A percentile compares a stretch with the other conserved stretches of the same genome.
Evolutionary conservation across 2,888 invertebrate genomes (phyloP).

Genomic region (Dendrolimus houi): DNA sequence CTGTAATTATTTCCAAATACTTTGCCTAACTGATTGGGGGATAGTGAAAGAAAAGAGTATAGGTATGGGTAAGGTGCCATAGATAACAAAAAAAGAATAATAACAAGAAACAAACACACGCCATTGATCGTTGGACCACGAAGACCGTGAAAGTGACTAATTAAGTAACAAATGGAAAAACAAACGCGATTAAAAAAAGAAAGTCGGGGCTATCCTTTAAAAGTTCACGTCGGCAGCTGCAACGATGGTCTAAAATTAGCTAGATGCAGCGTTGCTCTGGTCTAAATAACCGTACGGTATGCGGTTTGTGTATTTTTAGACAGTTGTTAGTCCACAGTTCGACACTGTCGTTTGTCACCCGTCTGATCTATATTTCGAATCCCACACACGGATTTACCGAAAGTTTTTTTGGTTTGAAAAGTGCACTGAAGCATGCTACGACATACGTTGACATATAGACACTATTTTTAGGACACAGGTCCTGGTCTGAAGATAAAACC

Average conservation of each 20-base stretch:
- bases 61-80: too few relatives aligned
- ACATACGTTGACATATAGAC: too few relatives aligned
- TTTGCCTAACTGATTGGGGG: too few relatives aligned
- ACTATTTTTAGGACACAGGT: too few relatives aligned
- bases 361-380: slow-evolving; percentile 54
- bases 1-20: too few relatives aligned
- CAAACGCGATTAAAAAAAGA: slow-evolving; percentile 34
- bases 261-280: slow-evolving; percentile 64
- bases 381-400: slow-evolving; percentile 5
- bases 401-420: too few relatives aligned
- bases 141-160: not conserved
- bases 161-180: slow-evolving; percentile 4
- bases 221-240: slow-evolving; percentile 71
- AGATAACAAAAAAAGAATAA: not conserved
- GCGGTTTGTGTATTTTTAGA: slow-evolving; percentile 60
- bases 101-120: not conserved
- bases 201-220: slow-evolving; percentile 53
- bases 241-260: slow-evolving; percentile 55
- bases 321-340: slow-evolving; percentile 67
- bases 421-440: too few relatives aligned
- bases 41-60: slow-evolving; percentile 8
- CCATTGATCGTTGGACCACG: not conserved
- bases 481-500: too few relatives aligned
- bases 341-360: slow-evolving; percentile 66
- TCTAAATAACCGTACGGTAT: slow-evolving; percentile 70